These are phyloP conservation scores for Argopecten irradians DNA, from an alignment of 1,140 invertebrate species.

Conservation along the genomic window DNA sequence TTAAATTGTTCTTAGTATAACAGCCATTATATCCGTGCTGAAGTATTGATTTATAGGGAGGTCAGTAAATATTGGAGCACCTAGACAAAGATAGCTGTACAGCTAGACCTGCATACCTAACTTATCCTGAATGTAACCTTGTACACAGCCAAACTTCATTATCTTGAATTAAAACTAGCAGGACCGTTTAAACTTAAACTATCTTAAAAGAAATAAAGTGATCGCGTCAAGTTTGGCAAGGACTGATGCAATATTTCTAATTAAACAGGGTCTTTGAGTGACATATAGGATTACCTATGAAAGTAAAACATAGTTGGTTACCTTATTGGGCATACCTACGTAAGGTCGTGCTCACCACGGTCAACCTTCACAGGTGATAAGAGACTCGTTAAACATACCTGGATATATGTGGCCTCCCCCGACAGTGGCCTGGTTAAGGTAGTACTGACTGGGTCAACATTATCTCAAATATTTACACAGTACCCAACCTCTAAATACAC, in stretches of 20 bases:
- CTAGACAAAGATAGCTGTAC: not conserved
- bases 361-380: not conserved
- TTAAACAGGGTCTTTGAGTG: no score
- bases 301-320: not conserved
- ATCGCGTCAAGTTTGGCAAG: no score
- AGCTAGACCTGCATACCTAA: no score
- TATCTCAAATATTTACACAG: not conserved
- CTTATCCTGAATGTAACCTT: no score
- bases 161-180: no score
- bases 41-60: not conserved
- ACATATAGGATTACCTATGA: no score
- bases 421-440: not conserved
- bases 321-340: not conserved
- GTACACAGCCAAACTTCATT: no score
- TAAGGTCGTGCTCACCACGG: not conserved
- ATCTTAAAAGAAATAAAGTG: no score
- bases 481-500: not conserved
- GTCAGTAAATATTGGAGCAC: constrained; percentile 6
- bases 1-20: not conserved
- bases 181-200: no score
- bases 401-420: constrained; percentile 6
- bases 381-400: not conserved
- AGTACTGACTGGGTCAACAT: not conserved
- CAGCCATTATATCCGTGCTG: not conserved
- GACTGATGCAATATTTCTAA: no score